These are phyloP conservation scores for Eublepharis macularius DNA, from an alignment of 2,113 vertebrate genomes.

Conservation along the genomic window DNA sequence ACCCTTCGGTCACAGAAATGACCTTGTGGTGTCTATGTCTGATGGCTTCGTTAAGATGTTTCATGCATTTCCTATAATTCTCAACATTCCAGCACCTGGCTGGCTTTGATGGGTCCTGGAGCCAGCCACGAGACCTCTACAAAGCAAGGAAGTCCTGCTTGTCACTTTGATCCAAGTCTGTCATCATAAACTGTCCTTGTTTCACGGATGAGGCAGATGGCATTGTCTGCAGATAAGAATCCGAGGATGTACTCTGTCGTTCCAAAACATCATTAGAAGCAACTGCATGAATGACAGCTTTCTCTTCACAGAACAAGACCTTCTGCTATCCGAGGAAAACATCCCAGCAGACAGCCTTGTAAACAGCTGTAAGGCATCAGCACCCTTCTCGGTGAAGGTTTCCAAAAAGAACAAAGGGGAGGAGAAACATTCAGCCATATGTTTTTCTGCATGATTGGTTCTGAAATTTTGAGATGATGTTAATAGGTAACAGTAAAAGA, in stretches of 20 bases:
- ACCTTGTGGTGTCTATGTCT: neutral
- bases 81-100: neutral
- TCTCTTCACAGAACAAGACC: constrained; percentile 23
- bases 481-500: neutral
- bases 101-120: neutral
- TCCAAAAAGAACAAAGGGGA: neutral
- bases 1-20: neutral
- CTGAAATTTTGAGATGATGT: neutral
- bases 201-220: neutral
- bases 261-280: constrained; percentile 11
- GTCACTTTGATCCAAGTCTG: neutral
- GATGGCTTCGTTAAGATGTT: neutral
- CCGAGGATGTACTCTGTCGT: constrained; percentile 24
- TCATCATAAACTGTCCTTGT: neutral
- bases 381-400: neutral
- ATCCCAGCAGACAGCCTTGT: neutral
- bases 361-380: constrained; percentile 11
- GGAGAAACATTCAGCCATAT: neutral
- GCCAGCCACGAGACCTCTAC: neutral
- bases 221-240: neutral
- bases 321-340: neutral
- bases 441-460: neutral
- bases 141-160: neutral
- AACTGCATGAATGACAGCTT: constrained; percentile 11
- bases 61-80: neutral